Percentiles rank a stretch among this genome's conserved stretches.
Evolutionary conservation across 2,113 vertebrate species (phyloP).

Genomic region (Uria aalge): DNA sequence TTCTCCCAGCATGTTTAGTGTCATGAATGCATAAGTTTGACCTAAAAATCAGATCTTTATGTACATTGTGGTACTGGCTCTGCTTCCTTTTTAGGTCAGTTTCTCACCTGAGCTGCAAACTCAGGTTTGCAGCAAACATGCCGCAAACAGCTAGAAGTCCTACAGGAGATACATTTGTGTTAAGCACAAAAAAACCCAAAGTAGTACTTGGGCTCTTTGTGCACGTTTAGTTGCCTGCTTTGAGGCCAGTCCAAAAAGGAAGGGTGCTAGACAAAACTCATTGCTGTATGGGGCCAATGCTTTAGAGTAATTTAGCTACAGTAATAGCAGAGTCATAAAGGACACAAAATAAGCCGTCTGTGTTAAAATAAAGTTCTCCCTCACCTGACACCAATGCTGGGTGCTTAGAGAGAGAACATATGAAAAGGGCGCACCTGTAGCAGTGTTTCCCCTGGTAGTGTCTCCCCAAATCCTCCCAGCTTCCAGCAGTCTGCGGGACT

Average conservation of each 20-base stretch:
- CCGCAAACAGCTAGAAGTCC: neutral
- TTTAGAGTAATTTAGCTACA: neutral
- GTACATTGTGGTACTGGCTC: fast-evolving
- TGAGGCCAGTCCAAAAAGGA: neutral
- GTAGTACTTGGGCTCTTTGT: neutral
- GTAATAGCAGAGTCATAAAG: neutral
- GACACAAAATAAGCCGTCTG: neutral
- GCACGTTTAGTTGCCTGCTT: neutral
- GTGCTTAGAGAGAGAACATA: neutral
- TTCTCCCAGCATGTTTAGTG: neutral
- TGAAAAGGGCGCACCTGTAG: neutral
- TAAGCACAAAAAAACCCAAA: neutral
- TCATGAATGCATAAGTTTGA: neutral
- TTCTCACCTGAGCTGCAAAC: neutral
- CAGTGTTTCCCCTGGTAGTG: neutral
- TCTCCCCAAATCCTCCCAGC: neutral
- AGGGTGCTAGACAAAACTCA: neutral
- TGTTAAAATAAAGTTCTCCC: neutral
- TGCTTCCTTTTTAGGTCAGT: neutral
- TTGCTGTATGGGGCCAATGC: neutral
- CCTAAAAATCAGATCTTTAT: neutral
- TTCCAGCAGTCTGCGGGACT: neutral
- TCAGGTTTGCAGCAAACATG: too few relatives aligned
- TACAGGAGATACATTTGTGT: neutral
- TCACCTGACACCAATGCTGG: fast-evolving